Evolutionary conservation across 2,888 invertebrate species (phyloP).

Genomic region (Watsonalla cultraria): DNA sequence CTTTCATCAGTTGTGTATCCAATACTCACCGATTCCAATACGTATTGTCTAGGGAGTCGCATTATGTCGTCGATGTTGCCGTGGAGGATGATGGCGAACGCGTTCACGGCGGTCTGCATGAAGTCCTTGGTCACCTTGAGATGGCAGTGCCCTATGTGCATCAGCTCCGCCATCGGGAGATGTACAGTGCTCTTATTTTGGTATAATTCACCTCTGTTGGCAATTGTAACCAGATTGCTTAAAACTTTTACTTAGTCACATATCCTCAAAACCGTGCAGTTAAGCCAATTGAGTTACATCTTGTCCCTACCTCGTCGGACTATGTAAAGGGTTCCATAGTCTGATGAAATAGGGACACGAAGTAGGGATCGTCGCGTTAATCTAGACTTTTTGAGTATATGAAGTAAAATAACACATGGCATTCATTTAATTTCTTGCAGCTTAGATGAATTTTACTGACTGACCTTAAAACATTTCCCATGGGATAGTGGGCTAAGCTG

Average conservation of each 20-base stretch:
- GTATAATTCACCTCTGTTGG: conserved; percentile 45
- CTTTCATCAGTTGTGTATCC: neutral
- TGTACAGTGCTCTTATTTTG: conserved; percentile 47
- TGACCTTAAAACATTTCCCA: conserved; percentile 35
- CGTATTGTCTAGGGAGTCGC: conserved; percentile 45
- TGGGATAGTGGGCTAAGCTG: conserved; percentile 25
- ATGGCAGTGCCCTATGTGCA: conserved; percentile 43
- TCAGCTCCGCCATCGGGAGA: conserved; percentile 36
- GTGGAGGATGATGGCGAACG: conserved; percentile 54
- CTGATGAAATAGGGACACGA: too few species aligned
- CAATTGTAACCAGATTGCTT: too few species aligned
- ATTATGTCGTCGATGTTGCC: conserved; percentile 48
- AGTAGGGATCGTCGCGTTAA: too few species aligned
- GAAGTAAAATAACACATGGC: too few species aligned
- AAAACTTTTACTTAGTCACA: too few species aligned
- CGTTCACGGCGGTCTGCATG: conserved; percentile 68
- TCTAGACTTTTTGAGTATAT: too few species aligned
- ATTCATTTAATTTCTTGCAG: neutral
- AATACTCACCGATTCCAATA: conserved; percentile 52
- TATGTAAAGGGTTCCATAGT: too few species aligned
- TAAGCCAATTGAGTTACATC: too few species aligned
- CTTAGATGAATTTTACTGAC: conserved; percentile 1
- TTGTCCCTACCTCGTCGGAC: too few species aligned
- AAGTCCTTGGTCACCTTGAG: conserved; percentile 47
- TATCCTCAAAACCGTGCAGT: too few species aligned